phyloP scores from a whole-genome alignment of 2,797 vertebrate genomes.

The Crenuchus spilurus region DNA sequence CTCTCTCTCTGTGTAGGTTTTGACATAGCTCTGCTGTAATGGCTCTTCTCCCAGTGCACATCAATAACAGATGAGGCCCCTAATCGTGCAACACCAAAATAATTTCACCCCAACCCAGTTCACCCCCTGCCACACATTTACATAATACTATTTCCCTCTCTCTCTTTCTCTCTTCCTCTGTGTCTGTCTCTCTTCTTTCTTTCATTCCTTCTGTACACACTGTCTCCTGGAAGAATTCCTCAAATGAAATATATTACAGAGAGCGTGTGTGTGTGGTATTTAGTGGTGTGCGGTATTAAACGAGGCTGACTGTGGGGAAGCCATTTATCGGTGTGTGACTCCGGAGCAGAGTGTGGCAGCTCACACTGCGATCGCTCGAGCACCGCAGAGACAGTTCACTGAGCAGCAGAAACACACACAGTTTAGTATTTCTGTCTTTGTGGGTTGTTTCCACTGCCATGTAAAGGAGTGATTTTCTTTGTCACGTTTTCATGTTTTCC shows the following conservation, averaged over 20 bases:
- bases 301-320: conserved; percentile 77
- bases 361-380: conserved; percentile 25
- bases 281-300: conserved; percentile 51
- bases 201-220: conserved; percentile 49
- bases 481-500: no score
- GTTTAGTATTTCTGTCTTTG: no score
- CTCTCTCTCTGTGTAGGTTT: conserved; percentile 37
- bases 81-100: conserved; percentile 92
- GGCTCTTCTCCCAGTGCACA: conserved; percentile 90
- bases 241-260: conserved; percentile 94
- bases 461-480: no score
- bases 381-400: conserved; percentile 13
- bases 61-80: conserved; percentile 98
- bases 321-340: conserved; percentile 86
- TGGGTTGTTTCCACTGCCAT: no score
- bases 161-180: conserved; percentile 10
- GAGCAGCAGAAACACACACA: conserved; percentile 10
- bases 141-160: conserved; percentile 94
- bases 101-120: conserved; percentile 87
- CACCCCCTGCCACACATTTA: conserved; percentile 89
- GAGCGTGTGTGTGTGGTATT: conserved; percentile 43
- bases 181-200: conserved; percentile 43
- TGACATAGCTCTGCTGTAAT: conserved; percentile 79
- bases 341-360: conserved; percentile 42
- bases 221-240: conserved; percentile 79